These are phyloP conservation scores for Ellobium chinense DNA, from an alignment of 2,888 invertebrate species.

Conservation along the genomic window DNA sequence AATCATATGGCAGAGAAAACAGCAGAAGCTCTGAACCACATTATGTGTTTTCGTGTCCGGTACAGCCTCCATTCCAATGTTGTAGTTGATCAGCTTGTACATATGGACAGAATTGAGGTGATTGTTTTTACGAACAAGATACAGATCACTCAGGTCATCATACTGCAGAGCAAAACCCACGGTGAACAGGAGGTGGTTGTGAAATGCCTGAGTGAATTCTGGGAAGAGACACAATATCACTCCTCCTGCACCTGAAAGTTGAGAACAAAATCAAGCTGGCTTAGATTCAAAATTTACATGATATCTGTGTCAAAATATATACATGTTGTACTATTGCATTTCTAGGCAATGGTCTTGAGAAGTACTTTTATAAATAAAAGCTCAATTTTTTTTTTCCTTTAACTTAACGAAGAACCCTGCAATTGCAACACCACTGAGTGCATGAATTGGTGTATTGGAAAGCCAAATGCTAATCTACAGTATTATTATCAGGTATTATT, in stretches of 20 bases:
- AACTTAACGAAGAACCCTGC: neutral
- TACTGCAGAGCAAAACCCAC: conserved; percentile 32
- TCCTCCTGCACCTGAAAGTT: conserved; percentile 24
- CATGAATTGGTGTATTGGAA: no score
- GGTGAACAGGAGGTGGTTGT: conserved; percentile 32
- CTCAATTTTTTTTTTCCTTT: neutral
- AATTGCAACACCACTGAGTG: neutral
- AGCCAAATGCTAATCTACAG: no score
- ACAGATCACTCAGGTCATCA: conserved; percentile 43
- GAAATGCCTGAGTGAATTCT: neutral
- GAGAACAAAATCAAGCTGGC: no score
- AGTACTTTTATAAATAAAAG: no score
- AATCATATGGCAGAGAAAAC: conserved; percentile 1
- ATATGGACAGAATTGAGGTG: neutral
- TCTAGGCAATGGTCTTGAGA: no score
- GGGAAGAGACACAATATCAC: conserved; percentile 17
- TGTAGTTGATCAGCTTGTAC: neutral
- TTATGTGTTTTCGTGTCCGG: neutral
- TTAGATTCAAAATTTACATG: no score
- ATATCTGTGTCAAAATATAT: no score
- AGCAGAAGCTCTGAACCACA: neutral
- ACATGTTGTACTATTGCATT: no score
- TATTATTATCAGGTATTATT: no score
- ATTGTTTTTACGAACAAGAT: neutral
- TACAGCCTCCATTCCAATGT: neutral